A percentile compares a stretch with the other conserved stretches of the same genome.
Conservation (phyloP, 2,113 vertebrate species). For the Brachyhypopomus gauderio region DNA sequence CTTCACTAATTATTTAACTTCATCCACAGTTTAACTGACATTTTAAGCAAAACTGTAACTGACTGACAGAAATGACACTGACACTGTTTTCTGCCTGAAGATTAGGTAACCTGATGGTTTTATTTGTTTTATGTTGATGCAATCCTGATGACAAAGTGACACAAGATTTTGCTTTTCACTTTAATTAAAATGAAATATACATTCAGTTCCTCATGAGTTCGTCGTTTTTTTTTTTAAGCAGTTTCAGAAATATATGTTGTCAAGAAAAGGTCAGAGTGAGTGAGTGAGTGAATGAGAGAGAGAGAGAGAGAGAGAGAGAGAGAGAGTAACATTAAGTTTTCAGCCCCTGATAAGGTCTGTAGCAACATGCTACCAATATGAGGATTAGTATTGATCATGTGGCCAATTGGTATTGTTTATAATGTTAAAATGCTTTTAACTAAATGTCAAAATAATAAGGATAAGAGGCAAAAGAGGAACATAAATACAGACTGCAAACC, state of each 20-base stretch:
- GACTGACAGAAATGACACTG: not conserved
- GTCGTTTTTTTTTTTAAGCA: not conserved
- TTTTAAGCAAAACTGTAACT: not conserved
- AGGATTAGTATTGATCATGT: too few relatives aligned
- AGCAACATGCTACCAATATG: too few relatives aligned
- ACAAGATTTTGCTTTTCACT: not conserved
- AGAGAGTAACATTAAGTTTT: too few relatives aligned
- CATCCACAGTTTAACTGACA: constrained; percentile 18
- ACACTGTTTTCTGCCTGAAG: not conserved
- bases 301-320: not conserved
- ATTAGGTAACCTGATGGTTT: not conserved
- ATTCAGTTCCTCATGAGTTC: not conserved
- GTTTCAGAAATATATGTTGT: not conserved
- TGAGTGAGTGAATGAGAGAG: not conserved
- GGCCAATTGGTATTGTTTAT: too few relatives aligned
- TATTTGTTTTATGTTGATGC: not conserved
- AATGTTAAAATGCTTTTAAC: too few relatives aligned
- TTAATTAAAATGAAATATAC: not conserved
- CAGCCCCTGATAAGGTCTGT: too few relatives aligned
- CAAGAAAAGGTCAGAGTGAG: not conserved
- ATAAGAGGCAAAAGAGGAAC: too few relatives aligned
- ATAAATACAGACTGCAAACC: too few relatives aligned
- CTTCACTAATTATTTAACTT: constrained; percentile 2
- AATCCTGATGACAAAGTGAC: not conserved
- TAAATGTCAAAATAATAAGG: too few relatives aligned